Evolutionary conservation across 2,113 vertebrate genomes (phyloP).

Genomic region (Carassius gibelio): DNA sequence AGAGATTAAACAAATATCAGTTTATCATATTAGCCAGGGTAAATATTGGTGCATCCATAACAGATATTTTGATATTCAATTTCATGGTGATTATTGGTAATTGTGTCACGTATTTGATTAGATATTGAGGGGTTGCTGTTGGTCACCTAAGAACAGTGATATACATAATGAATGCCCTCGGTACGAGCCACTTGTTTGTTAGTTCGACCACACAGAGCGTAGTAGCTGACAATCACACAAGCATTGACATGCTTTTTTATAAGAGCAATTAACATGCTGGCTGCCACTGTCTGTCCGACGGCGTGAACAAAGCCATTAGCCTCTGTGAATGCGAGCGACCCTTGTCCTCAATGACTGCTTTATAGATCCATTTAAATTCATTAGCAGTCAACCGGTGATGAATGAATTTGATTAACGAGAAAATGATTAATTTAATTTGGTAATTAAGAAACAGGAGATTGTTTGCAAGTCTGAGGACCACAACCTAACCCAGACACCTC

Average conservation of each 20-base stretch:
- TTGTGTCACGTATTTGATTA: not conserved
- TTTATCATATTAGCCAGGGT: not conserved
- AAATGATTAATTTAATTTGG: conserved; percentile 65
- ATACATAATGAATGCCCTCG: not conserved
- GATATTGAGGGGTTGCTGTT: not conserved
- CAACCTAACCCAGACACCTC: conserved; percentile 20
- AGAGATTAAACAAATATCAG: not conserved
- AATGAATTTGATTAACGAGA: conserved; percentile 64
- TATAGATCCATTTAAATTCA: conserved; percentile 66
- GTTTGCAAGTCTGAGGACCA: conserved; percentile 53
- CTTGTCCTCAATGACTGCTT: conserved; percentile 52
- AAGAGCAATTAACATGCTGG: conserved; percentile 58
- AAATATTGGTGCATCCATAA: not conserved
- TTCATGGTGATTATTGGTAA: not conserved
- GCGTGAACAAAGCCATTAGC: conserved; percentile 60
- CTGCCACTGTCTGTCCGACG: conserved; percentile 47
- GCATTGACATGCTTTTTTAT: conserved; percentile 52
- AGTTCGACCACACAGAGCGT: conserved; percentile 30
- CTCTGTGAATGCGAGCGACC: conserved; percentile 54
- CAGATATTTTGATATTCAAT: not conserved
- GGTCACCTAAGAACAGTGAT: conserved; percentile 13
- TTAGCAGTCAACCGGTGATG: conserved; percentile 60
- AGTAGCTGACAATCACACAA: conserved; percentile 38
- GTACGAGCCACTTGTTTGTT: conserved; percentile 30
- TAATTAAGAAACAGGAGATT: conserved; percentile 61